Percentiles rank a stretch among this genome's conserved stretches.
These are phyloP conservation scores for Protula sp. DNA, from an alignment of 2,888 invertebrate genomes.

Conservation along the genomic window DNA sequence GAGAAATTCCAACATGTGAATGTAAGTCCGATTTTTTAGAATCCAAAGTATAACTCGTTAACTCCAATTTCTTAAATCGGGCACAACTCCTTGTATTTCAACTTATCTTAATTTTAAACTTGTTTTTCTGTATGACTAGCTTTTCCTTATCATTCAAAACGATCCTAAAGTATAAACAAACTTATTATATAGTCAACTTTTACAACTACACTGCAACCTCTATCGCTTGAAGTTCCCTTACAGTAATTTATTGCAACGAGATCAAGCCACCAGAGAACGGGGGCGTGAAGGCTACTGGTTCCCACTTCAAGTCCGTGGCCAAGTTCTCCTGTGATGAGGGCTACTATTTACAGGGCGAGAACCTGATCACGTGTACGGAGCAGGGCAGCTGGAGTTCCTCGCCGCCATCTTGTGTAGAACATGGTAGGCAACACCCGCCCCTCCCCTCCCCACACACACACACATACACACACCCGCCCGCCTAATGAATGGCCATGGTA, in stretches of 20 bases:
- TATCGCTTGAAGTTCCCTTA: neutral
- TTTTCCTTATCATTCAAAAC: too few relatives aligned
- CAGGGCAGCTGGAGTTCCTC: neutral
- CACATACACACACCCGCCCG: too few relatives aligned
- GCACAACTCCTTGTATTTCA: too few relatives aligned
- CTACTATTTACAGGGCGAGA: neutral
- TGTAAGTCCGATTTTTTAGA: neutral
- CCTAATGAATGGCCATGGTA: too few relatives aligned
- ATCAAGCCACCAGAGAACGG: conserved; percentile 9
- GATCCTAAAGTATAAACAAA: too few relatives aligned
- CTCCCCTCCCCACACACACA: too few relatives aligned
- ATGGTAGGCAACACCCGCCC: neutral
- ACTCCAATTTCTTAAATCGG: too few relatives aligned
- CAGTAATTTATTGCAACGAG: conserved; percentile 11
- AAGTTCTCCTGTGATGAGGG: conserved; percentile 5
- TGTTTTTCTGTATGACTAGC: too few relatives aligned
- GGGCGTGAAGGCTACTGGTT: conserved; percentile 3
- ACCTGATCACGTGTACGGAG: neutral
- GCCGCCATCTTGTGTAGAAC: conserved; percentile 6
- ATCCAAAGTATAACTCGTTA: too few relatives aligned
- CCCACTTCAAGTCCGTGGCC: conserved; percentile 8
- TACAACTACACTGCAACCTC: neutral
- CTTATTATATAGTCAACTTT: too few relatives aligned
- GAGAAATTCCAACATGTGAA: neutral
- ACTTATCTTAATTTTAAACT: too few relatives aligned